Evolutionary conservation across 2,888 invertebrate genomes (phyloP).

Genomic region (Osedax frankpressi): DNA sequence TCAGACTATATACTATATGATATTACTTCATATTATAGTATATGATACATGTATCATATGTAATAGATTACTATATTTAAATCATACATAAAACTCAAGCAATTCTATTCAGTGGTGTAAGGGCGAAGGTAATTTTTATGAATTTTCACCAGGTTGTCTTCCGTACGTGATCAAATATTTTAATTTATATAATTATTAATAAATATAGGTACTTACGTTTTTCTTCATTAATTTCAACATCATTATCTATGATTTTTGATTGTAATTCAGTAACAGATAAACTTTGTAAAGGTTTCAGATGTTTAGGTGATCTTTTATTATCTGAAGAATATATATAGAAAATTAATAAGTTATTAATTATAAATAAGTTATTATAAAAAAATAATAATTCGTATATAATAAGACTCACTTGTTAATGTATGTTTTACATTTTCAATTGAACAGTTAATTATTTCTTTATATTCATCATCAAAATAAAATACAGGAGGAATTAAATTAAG

Average conservation of each 20-base stretch:
- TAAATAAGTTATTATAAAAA: background rate
- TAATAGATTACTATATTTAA: too few relatives aligned
- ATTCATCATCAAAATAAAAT: conserved; percentile 21
- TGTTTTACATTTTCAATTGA: background rate
- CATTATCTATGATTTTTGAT: background rate
- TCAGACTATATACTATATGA: too few relatives aligned
- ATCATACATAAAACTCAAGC: too few relatives aligned
- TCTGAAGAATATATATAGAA: background rate
- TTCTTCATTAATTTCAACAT: background rate
- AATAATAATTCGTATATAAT: background rate
- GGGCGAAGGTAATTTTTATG: too few relatives aligned
- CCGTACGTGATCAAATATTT: too few relatives aligned
- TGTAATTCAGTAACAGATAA: background rate
- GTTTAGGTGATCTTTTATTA: background rate
- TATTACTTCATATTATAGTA: too few relatives aligned
- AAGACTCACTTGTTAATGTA: background rate
- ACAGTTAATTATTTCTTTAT: background rate
- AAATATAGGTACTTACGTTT: background rate
- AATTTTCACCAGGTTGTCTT: too few relatives aligned
- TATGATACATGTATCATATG: too few relatives aligned
- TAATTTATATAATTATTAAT: too few relatives aligned
- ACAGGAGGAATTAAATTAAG: conserved; percentile 20
- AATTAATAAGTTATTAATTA: background rate
- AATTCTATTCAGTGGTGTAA: too few relatives aligned
- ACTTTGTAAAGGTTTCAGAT: background rate